phyloP scores from a whole-genome alignment of 1,140 invertebrate genomes.

The Chironomus tepperi region DNA sequence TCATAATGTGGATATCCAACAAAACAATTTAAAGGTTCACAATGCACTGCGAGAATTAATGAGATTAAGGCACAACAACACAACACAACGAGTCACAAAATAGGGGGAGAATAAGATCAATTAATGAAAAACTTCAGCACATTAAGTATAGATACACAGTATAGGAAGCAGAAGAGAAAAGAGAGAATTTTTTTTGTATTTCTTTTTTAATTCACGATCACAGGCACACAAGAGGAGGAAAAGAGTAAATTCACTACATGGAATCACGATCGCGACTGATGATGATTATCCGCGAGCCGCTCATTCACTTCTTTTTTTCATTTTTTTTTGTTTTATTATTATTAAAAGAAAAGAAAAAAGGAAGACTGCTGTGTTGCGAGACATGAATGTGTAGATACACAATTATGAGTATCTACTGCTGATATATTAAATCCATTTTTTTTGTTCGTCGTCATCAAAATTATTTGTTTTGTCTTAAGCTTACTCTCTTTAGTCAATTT shows the following conservation, averaged over 20 bases:
- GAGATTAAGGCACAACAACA: too few relatives aligned
- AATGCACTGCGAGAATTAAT: too few relatives aligned
- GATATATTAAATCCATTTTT: neutral
- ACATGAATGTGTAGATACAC: neutral
- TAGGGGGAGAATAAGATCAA: too few relatives aligned
- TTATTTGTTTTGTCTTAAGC: too few relatives aligned
- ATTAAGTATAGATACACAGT: too few relatives aligned
- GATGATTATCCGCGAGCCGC: neutral
- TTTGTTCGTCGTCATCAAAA: neutral
- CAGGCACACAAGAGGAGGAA: neutral
- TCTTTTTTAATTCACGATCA: neutral
- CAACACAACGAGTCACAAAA: too few relatives aligned
- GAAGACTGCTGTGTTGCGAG: neutral
- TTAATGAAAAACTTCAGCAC: too few relatives aligned
- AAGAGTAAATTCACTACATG: neutral
- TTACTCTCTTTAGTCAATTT: too few relatives aligned
- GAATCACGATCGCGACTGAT: slow-evolving; percentile 17
- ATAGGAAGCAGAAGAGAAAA: too few relatives aligned
- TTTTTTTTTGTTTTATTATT: neutral
- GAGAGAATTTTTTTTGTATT: too few relatives aligned
- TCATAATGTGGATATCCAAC: too few relatives aligned
- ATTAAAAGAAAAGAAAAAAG: neutral
- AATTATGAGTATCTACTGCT: slow-evolving; percentile 1
- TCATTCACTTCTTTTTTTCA: neutral
- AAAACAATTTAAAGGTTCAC: too few relatives aligned